Conservation (phyloP, 2,888 invertebrate species). For the Polydrusus cervinus region DNA sequence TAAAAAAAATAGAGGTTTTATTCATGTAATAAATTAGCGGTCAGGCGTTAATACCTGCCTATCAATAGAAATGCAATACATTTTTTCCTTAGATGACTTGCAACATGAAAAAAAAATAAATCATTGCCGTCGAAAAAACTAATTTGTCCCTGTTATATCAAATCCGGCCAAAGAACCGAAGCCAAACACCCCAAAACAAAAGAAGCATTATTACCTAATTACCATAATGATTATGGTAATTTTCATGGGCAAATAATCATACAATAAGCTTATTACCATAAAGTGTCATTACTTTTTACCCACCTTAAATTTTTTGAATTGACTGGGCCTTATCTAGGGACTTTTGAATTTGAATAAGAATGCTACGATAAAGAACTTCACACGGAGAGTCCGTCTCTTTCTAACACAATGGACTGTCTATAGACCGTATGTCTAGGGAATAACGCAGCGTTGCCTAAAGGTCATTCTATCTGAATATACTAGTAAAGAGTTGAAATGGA, state of each 20-base stretch:
- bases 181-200: constrained; percentile 52
- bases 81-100: constrained; percentile 1
- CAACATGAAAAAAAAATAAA: constrained; percentile 4
- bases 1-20: constrained; percentile 15
- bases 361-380: background rate
- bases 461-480: background rate
- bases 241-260: constrained; percentile 53
- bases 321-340: constrained; percentile 23
- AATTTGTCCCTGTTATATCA: constrained; percentile 49
- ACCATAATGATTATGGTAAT: constrained; percentile 55
- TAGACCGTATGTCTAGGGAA: background rate
- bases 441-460: background rate
- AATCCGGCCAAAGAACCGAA: constrained; percentile 46
- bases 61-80: background rate
- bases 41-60: too few species aligned
- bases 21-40: too few species aligned
- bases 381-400: constrained; percentile 2
- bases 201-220: constrained; percentile 54
- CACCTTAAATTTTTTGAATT: constrained; percentile 38
- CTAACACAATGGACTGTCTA: background rate
- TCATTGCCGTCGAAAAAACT: constrained; percentile 2
- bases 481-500: background rate
- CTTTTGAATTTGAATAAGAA: background rate
- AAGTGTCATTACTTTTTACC: constrained; percentile 49
- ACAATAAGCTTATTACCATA: constrained; percentile 53